Percentiles rank a stretch among this genome's conserved stretches.
These are phyloP conservation scores for Falco cherrug DNA, from an alignment of 2,797 vertebrate genomes.

Conservation along the genomic window DNA sequence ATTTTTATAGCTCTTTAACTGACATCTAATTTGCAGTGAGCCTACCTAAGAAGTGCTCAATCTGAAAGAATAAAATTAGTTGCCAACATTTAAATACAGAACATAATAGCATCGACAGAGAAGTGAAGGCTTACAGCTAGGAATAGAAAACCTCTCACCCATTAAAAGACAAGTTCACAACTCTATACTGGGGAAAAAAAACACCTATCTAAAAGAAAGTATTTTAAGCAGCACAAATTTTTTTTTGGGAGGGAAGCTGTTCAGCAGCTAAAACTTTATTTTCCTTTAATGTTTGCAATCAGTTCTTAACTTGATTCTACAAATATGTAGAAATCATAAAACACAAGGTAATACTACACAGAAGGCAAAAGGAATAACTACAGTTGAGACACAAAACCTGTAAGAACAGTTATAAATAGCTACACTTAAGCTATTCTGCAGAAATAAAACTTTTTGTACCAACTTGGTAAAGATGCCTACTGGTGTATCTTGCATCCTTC, in stretches of 20 bases:
- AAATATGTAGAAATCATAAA: accelerated
- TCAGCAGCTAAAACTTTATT: not conserved
- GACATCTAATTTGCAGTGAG: conserved; percentile 39
- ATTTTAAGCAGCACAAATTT: not conserved
- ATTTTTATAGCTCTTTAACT: not conserved
- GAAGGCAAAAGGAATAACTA: accelerated
- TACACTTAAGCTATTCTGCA: accelerated
- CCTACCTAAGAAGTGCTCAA: not conserved
- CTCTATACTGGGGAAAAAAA: accelerated
- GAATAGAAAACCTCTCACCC: not conserved
- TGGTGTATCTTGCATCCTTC: accelerated
- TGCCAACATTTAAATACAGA: not conserved
- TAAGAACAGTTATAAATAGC: not conserved
- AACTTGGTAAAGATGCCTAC: not conserved
- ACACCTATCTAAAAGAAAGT: accelerated
- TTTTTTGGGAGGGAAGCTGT: no score
- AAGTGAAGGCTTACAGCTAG: not conserved
- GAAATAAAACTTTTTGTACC: accelerated
- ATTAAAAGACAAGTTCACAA: not conserved
- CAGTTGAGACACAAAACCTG: not conserved
- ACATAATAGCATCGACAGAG: not conserved
- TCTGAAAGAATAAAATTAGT: conserved; percentile 24
- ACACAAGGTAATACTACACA: accelerated
- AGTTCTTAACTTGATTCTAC: accelerated
- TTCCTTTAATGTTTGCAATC: accelerated